Evolutionary conservation across 2,113 vertebrate species (phyloP).

Genomic region (Phrynosoma blainvillii): DNA sequence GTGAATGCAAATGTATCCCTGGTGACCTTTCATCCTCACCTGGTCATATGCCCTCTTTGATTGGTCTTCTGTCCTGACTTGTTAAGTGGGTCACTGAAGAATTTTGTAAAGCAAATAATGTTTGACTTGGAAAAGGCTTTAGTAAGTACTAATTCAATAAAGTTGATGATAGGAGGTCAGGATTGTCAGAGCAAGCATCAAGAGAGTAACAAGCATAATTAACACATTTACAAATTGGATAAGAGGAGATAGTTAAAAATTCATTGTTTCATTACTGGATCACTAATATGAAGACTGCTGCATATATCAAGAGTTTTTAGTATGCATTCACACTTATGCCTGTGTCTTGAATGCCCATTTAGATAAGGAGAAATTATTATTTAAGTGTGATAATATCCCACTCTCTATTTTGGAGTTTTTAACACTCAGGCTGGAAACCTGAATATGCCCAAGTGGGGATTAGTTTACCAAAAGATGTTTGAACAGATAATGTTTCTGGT

Average conservation of each 20-base stretch:
- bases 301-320: constrained; percentile 30
- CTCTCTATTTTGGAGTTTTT: neutral
- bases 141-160: neutral
- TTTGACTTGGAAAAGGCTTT: constrained; percentile 8
- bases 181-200: neutral
- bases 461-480: neutral
- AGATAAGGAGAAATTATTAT: neutral
- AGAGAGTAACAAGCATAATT: neutral
- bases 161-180: constrained; percentile 1
- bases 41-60: constrained; percentile 57
- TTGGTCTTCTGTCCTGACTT: constrained; percentile 39
- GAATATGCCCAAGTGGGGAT: neutral
- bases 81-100: neutral
- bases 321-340: neutral
- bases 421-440: neutral
- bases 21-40: neutral
- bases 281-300: constrained; percentile 11
- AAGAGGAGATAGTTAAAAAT: neutral
- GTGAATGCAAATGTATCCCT: neutral
- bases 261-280: neutral
- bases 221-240: constrained; percentile 11
- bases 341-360: neutral
- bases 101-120: neutral
- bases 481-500: neutral
- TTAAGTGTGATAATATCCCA: neutral